These are phyloP conservation scores for Oxystoma pomonae DNA, from an alignment of 2,888 invertebrate genomes.

Conservation along the genomic window DNA sequence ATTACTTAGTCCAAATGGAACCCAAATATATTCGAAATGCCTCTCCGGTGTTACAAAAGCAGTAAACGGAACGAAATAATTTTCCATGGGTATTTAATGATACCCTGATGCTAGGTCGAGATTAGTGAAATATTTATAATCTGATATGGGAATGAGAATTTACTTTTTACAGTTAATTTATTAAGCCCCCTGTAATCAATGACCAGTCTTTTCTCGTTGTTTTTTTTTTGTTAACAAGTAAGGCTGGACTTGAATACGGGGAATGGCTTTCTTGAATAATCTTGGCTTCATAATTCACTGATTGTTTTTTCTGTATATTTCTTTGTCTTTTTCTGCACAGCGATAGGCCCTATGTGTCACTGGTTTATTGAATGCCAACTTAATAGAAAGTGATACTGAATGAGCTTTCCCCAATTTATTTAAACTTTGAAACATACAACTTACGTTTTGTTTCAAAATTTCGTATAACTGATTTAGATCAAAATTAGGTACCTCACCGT, in stretches of 20 bases:
- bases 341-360: conserved; percentile 10
- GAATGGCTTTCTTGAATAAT: conserved; percentile 18
- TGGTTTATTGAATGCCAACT: conserved; percentile 2
- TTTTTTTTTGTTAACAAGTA: conserved; percentile 18
- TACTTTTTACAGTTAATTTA: conserved; percentile 19
- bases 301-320: conserved; percentile 8
- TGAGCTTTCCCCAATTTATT: conserved; percentile 5
- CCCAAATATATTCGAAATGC: neutral
- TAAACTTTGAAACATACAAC: conserved; percentile 10
- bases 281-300: conserved; percentile 13
- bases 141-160: conserved; percentile 21
- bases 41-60: neutral
- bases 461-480: neutral
- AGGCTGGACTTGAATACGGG: conserved; percentile 16
- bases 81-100: conserved; percentile 5
- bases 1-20: conserved; percentile 12
- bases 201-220: conserved; percentile 16
- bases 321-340: conserved; percentile 17
- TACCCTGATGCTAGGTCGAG: conserved; percentile 22
- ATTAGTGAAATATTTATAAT: conserved; percentile 22
- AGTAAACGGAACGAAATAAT: neutral
- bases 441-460: neutral
- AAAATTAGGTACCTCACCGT: neutral
- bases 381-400: conserved; percentile 4
- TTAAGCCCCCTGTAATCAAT: conserved; percentile 21